phyloP scores from a whole-genome alignment of 2,888 invertebrate genomes.

The Adelphocoris suturalis region DNA sequence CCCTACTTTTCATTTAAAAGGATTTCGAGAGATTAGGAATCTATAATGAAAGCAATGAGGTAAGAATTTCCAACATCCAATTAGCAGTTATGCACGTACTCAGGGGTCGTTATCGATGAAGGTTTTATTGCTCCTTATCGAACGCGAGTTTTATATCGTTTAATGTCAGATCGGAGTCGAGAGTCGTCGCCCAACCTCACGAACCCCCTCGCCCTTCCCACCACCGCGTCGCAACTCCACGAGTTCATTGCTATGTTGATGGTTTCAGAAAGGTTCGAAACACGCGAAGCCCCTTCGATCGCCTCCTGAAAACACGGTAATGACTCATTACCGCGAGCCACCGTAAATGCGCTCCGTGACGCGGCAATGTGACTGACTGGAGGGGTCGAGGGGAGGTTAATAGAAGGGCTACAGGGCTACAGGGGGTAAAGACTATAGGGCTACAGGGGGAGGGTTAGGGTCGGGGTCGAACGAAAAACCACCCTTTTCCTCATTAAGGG shows the following conservation, averaged over 20 bases:
- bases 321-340: conserved; percentile 55
- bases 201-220: not conserved
- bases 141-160: conserved; percentile 7
- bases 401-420: not conserved
- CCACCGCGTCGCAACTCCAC: not conserved
- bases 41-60: conserved; percentile 1
- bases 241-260: not conserved
- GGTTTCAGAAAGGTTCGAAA: not conserved
- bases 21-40: not conserved
- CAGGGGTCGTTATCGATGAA: not conserved
- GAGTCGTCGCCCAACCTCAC: not conserved
- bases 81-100: conserved; percentile 25
- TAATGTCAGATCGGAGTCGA: not conserved
- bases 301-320: conserved; percentile 33
- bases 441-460: not conserved
- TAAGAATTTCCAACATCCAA: not conserved
- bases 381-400: not conserved
- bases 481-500: conserved; percentile 54
- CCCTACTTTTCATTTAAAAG: not conserved
- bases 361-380: conserved; percentile 1
- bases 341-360: conserved; percentile 39
- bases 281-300: conserved; percentile 57
- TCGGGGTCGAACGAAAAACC: conserved; percentile 44
- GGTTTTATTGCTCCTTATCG: conserved; percentile 9
- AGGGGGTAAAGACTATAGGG: not conserved